Evolutionary conservation across 2,113 vertebrate species (phyloP).

Genomic region (Neodon shergylaensis): DNA sequence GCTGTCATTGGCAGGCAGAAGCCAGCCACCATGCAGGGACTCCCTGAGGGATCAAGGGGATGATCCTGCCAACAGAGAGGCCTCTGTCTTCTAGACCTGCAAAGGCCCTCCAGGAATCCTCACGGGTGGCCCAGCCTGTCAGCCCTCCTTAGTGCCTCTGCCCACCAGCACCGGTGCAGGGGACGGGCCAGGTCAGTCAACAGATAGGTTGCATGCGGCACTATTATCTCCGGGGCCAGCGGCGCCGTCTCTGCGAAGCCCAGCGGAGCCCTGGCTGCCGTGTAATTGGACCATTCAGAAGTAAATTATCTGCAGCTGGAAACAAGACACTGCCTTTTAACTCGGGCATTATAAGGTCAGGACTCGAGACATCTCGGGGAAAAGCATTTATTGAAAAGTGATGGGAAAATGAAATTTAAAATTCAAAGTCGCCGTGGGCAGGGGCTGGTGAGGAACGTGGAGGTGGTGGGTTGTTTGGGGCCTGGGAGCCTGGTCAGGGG

Average conservation of each 20-base stretch:
- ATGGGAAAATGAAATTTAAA: conserved; percentile 80
- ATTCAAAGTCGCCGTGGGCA: conserved; percentile 72
- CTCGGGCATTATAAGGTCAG: conserved; percentile 55
- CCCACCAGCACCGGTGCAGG: background rate
- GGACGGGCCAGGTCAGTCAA: conserved; percentile 78
- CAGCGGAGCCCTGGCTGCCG: conserved; percentile 8
- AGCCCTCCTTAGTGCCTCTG: background rate
- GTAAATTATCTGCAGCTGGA: conserved; percentile 86
- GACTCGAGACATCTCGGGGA: conserved; percentile 58
- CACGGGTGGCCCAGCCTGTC: background rate
- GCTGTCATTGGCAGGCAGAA: too few species aligned
- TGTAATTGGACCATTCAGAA: conserved; percentile 82
- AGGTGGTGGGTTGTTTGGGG: background rate
- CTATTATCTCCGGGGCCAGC: conserved; percentile 78
- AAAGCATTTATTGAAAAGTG: conserved; percentile 77
- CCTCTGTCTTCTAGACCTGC: rapidly evolving
- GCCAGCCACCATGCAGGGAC: background rate
- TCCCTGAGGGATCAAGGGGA: background rate
- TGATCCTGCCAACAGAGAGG: rapidly evolving
- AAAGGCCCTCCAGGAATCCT: rapidly evolving
- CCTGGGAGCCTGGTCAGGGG: conserved; percentile 65
- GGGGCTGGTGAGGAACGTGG: background rate
- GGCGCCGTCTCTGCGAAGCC: conserved; percentile 11
- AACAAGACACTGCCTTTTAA: conserved; percentile 71
- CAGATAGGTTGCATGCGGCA: conserved; percentile 77